These are phyloP conservation scores for Probaryconus sp. DNA, from an alignment of 1,140 invertebrate genomes.

Conservation along the genomic window DNA sequence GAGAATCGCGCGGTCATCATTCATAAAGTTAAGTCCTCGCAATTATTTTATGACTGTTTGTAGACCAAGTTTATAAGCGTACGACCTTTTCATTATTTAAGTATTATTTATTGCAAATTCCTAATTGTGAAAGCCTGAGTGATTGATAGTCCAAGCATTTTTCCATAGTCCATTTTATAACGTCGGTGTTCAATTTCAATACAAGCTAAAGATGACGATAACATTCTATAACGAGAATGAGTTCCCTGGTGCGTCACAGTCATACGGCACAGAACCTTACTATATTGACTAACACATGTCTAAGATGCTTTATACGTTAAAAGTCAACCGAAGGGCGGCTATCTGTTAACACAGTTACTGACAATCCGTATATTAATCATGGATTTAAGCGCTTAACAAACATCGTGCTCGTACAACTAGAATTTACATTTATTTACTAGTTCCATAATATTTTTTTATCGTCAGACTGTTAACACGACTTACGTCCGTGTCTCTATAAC, in stretches of 20 bases:
- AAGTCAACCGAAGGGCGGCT: slow-evolving; percentile 25
- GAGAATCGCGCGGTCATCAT: slow-evolving; percentile 1
- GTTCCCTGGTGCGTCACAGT: slow-evolving; percentile 29
- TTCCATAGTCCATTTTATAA: slow-evolving; percentile 23
- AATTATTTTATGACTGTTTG: slow-evolving; percentile 1
- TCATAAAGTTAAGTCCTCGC: slow-evolving; percentile 26
- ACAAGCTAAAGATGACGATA: slow-evolving; percentile 41
- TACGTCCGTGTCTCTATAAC: slow-evolving; percentile 3
- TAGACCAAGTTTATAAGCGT: neutral
- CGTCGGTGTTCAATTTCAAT: slow-evolving; percentile 15
- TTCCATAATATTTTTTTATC: neutral
- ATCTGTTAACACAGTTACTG: slow-evolving; percentile 18
- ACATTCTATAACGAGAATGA: slow-evolving; percentile 37
- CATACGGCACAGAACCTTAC: slow-evolving; percentile 47
- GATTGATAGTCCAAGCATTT: slow-evolving; percentile 32
- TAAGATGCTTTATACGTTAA: slow-evolving; percentile 12
- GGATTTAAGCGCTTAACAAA: slow-evolving; percentile 8
- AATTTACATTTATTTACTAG: slow-evolving; percentile 17
- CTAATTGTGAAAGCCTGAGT: slow-evolving; percentile 35
- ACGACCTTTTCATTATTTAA: slow-evolving; percentile 30
- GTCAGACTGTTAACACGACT: slow-evolving; percentile 15
- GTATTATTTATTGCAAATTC: slow-evolving; percentile 30
- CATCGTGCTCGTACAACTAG: no score
- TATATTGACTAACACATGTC: slow-evolving; percentile 1
- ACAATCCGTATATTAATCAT: slow-evolving; percentile 28